Conservation (phyloP, 2,888 invertebrate species). For the Julus scanicus region DNA sequence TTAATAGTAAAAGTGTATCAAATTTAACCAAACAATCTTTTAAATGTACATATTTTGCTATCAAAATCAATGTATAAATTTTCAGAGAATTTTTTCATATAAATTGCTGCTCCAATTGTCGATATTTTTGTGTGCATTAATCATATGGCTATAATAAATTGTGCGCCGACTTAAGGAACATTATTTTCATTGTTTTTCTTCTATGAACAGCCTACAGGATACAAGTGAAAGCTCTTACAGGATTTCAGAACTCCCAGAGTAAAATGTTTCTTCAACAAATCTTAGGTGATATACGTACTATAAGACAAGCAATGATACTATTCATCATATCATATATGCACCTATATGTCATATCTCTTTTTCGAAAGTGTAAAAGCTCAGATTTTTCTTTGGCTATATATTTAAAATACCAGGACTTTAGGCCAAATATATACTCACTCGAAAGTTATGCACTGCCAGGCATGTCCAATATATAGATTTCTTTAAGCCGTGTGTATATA, state of each 20-base stretch:
- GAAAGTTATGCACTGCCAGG: conserved; percentile 52
- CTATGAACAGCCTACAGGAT: conserved; percentile 50
- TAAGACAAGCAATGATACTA: conserved; percentile 26
- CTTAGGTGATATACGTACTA: conserved; percentile 34
- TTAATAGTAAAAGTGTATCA: neutral
- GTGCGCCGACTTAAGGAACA: conserved; percentile 4
- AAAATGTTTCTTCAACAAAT: conserved; percentile 45
- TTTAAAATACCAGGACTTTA: conserved; percentile 43
- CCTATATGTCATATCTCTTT: conserved; percentile 23
- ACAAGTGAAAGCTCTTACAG: conserved; percentile 51
- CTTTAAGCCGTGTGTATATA: conserved; percentile 36
- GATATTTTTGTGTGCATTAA: neutral
- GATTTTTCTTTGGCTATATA: conserved; percentile 1
- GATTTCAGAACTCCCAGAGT: conserved; percentile 20
- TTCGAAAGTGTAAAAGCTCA: conserved; percentile 31
- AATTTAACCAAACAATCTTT: neutral
- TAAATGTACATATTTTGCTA: neutral
- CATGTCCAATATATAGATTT: conserved; percentile 51
- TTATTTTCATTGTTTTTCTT: conserved; percentile 45
- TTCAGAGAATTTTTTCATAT: neutral
- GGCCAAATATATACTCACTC: conserved; percentile 22
- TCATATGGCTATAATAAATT: neutral
- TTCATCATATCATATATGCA: conserved; percentile 23
- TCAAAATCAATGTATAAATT: neutral
- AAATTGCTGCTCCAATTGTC: neutral